A percentile compares a stretch with the other conserved stretches of the same genome.
Conservation (phyloP, 2,113 vertebrate genomes). For the Alectura lathami region DNA sequence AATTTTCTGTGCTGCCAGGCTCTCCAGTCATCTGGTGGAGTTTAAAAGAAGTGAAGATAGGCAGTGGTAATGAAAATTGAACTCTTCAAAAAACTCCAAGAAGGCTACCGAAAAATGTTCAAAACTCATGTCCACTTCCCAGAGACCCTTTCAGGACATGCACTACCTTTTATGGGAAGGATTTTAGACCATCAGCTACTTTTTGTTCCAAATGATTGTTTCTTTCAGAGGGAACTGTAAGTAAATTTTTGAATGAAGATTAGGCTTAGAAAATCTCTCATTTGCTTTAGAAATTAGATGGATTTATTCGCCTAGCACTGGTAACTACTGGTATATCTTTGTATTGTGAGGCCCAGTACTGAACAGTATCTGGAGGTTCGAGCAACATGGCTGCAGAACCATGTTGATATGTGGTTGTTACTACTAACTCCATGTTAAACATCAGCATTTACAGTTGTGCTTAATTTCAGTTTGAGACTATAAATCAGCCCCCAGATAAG, state of each 20-base stretch:
- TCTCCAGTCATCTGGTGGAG: neutral
- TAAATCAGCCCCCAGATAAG: neutral
- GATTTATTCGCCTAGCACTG: neutral
- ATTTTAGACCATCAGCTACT: neutral
- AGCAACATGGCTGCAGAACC: accelerated
- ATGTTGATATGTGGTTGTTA: accelerated
- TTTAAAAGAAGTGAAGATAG: neutral
- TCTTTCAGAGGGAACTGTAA: neutral
- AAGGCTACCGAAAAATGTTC: neutral
- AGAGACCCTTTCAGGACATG: neutral
- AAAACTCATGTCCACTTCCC: neutral
- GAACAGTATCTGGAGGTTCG: neutral
- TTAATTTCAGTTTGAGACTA: neutral
- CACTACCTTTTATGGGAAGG: accelerated
- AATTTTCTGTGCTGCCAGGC: neutral
- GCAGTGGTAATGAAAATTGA: neutral
- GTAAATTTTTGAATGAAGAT: neutral
- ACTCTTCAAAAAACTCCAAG: neutral
- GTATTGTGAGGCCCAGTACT: accelerated
- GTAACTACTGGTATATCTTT: neutral
- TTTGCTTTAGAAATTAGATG: neutral
- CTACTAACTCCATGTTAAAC: neutral
- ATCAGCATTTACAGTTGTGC: neutral
- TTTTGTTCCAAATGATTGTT: neutral
- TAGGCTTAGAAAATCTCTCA: neutral